Evolutionary conservation across 2,888 invertebrate genomes (phyloP), one percentile per base, ranked within the genome.

Genomic region (Heterodera filipjevi): DNA sequence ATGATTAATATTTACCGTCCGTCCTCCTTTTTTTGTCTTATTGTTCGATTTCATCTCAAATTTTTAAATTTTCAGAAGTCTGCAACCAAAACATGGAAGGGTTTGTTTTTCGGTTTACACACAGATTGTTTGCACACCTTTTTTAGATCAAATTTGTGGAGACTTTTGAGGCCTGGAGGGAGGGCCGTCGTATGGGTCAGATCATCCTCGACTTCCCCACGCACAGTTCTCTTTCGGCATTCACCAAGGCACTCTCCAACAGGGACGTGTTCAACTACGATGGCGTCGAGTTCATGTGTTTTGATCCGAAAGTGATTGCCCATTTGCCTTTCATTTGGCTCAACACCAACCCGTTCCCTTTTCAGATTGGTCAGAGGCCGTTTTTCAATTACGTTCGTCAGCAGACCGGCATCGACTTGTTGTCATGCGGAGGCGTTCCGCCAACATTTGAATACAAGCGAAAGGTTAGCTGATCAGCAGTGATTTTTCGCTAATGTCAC

Each of bases 71-170:
- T 59, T 59, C 27, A 59, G 59, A 27, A 59, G 27, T n/a, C 59
- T 59, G 59, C 59, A 59, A 27, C 59, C 59, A n/a, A 59, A 59
- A 59, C 27, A 59, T 27, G 59, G 59, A 59, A n/a, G 59, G 59
- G 59, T 59, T 59, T n/a, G 59, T 59, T 12, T 3, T 1, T 59
- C 27, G 0, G 3, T 3, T 59, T n/a, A 22, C n/a, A 49, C 49
- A 49, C 6, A 49, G 49, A n/a, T 6, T n/a, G 8, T 59, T 1
- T 2, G n/a, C 22, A 10, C 27, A 27, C n/a, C 27, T 8, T 59
- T 59, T 59, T 59, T 3, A 59, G 68, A 35, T 68, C 14, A 68
- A 68, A 68, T 68, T 68, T 68, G 35, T 68, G 33, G 68, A 68
- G 33, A 68, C 68, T 2, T 68, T 68, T 22, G 68, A 68, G 32